Percentiles rank a stretch among this genome's conserved stretches.
These are phyloP conservation scores for Pangasius djambal DNA, from an alignment of 2,797 vertebrate genomes.

Conservation along the genomic window DNA sequence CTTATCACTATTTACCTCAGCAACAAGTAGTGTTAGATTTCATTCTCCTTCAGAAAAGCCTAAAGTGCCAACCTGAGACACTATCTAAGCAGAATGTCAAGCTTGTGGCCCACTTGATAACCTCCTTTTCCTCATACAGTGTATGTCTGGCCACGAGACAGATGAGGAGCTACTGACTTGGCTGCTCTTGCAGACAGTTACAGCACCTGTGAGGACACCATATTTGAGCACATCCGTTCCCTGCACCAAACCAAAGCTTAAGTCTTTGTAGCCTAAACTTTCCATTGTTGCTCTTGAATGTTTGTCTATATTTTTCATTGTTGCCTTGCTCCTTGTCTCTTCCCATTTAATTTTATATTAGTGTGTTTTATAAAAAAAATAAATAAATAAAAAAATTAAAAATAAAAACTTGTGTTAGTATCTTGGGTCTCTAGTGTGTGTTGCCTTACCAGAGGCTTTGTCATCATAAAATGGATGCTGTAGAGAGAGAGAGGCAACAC, in stretches of 20 bases:
- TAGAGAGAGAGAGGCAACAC: not conserved
- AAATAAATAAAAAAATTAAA: too few species aligned
- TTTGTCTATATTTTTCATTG: not conserved
- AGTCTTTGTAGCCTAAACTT: not conserved
- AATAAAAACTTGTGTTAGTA: not conserved
- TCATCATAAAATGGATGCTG: not conserved
- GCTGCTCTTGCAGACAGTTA: conserved; percentile 18
- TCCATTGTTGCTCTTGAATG: not conserved
- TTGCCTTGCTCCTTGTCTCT: not conserved
- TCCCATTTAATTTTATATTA: not conserved
- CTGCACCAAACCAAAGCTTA: not conserved
- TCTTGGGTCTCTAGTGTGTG: not conserved
- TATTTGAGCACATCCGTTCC: conserved; percentile 58
- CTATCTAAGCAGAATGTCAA: conserved; percentile 47
- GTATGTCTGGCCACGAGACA: conserved; percentile 19
- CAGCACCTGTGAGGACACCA: conserved; percentile 42
- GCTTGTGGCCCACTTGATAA: conserved; percentile 47
- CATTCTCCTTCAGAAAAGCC: not conserved
- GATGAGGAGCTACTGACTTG: conserved; percentile 44
- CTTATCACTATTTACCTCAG: not conserved
- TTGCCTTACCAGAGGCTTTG: not conserved
- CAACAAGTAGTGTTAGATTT: not conserved
- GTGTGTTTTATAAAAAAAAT: not conserved
- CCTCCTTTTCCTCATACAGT: conserved; percentile 37
- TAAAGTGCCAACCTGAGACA: conserved; percentile 2